Conservation (phyloP, 2,888 invertebrate genomes). For the Belgica antarctica region DNA sequence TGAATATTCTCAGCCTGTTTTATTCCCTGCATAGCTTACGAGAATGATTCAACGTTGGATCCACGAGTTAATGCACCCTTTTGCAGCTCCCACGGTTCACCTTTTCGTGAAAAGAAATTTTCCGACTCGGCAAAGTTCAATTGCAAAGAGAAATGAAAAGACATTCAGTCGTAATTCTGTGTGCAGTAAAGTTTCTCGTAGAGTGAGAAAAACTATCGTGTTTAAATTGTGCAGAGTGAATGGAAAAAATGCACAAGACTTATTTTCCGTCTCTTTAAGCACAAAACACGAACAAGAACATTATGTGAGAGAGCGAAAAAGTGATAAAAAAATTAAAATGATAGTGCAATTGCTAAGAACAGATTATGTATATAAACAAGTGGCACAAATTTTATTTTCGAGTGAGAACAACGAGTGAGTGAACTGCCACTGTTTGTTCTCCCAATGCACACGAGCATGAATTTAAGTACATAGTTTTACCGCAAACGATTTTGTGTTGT, state of each 20-base stretch:
- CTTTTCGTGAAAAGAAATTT: too few species aligned
- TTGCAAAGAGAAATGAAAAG: too few species aligned
- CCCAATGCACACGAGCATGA: conserved; percentile 1
- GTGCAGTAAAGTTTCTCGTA: neutral
- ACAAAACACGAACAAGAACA: neutral
- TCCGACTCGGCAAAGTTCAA: too few species aligned
- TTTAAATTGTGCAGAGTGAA: neutral
- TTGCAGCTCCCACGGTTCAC: too few species aligned
- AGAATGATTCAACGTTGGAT: too few species aligned
- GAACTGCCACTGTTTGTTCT: neutral
- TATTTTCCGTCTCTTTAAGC: conserved; percentile 5
- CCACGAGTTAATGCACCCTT: too few species aligned
- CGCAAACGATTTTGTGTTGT: conserved; percentile 14
- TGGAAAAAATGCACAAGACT: neutral
- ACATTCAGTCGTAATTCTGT: neutral
- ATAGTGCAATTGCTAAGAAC: conserved; percentile 19
- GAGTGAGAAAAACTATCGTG: neutral
- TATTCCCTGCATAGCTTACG: too few species aligned
- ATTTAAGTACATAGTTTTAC: conserved; percentile 34
- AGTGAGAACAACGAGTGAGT: neutral
- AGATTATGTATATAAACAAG: conserved; percentile 38
- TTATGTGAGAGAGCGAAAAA: neutral
- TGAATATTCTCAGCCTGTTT: too few species aligned
- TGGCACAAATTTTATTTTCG: conserved; percentile 13
- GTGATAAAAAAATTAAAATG: conserved; percentile 43